phyloP scores from a whole-genome alignment of 92 coral and sea anemone species.

The Zoanthus sansibaricus region DNA sequence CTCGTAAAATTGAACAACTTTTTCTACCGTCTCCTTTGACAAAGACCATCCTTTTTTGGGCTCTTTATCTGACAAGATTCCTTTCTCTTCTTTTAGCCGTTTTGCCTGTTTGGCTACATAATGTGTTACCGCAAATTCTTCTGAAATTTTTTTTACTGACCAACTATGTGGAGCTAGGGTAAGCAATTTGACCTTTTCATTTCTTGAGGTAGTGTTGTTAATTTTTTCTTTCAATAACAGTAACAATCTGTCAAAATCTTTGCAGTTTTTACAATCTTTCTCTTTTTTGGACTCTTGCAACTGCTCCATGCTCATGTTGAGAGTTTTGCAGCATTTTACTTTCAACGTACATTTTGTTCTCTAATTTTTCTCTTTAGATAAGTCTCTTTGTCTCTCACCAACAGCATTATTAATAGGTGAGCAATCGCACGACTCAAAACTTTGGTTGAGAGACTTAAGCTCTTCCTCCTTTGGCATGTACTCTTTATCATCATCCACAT shows the following conservation, averaged over 20 bases:
- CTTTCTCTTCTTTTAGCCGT: background rate
- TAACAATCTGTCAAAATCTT: too few relatives aligned
- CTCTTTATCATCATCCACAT: conserved; percentile 4
- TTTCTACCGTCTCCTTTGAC: background rate
- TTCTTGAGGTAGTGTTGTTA: background rate
- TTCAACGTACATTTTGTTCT: background rate
- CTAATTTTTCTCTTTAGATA: conserved; percentile 1
- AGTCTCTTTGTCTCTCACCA: conserved; percentile 5
- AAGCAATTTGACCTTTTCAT: background rate
- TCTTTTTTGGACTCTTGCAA: background rate
- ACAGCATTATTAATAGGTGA: background rate
- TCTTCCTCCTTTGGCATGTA: background rate
- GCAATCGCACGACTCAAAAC: conserved; percentile 1
- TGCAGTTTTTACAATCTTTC: background rate
- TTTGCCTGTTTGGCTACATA: too few relatives aligned
- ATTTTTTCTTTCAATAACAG: too few relatives aligned
- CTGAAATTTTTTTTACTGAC: too few relatives aligned
- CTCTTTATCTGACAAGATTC: background rate
- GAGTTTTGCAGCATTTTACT: background rate
- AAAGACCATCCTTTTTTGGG: background rate
- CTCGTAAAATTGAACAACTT: background rate
- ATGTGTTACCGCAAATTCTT: too few relatives aligned
- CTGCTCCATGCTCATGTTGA: conserved; percentile 6
- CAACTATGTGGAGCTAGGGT: background rate
- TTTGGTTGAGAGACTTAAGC: conserved; percentile 1